Evolutionary conservation across 2,113 vertebrate species (phyloP), one percentile per base, ranked within the genome.

Genomic region (Cynoglossus semilaevis): DNA sequence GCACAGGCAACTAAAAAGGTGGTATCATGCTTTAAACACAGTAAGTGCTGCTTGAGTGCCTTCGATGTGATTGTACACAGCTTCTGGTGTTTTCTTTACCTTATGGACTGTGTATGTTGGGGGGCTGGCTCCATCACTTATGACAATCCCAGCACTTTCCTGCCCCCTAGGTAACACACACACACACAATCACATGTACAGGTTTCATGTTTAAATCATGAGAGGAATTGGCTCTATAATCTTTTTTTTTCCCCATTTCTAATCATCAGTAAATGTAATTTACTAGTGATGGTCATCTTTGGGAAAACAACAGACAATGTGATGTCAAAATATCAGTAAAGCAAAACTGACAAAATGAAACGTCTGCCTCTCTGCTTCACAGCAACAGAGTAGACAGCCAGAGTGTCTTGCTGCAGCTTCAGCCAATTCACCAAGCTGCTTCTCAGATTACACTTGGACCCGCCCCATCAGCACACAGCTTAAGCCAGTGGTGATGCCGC

Each of bases 111-210:
- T 92, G 82, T 96, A 97, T 38, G 88, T 88, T 46, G 95, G 94
- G 15, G 91, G 90, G 50, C 83, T 91, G 58, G 87, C 89, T 62
- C 97, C 96, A 90, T 97, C 92, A 78, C 96, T 96, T 43, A 94
- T 95, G 78, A 97, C 97, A 72, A 99, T 92, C 53, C 97, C 97
- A 49, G 96, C 97, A 51, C 97, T 97, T 83, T 99, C 97, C 72
- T 99, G 97, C 72, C 97, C 97, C 85, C 96, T 99, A 67, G 73
- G 80, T 18, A 80, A 29, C 2, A 29, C 44, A 91, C 60, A 77
- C 9, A 71, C 41, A 70, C 19, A 76, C 17, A 76, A 51, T 15
- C 43, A 41, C 44, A 51, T 15, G 15, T 10, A 41, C 55, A 45
- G n/a, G 11, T 0, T 15, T 17, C 19, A 13, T 35, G 11, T 35